Conservation (phyloP, 2,113 vertebrate genomes). For the Campylomormyrus numenius region DNA sequence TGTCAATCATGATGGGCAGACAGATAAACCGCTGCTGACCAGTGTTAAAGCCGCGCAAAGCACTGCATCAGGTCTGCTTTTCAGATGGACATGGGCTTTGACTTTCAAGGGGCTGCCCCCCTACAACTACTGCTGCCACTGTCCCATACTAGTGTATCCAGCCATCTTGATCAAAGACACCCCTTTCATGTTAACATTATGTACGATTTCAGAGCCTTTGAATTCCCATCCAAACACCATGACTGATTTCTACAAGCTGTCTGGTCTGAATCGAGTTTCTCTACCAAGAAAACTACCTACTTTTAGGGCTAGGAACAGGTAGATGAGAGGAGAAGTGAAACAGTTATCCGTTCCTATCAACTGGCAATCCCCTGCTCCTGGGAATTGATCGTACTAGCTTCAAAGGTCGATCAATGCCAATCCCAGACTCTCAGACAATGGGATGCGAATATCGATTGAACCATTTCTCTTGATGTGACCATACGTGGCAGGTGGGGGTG, state of each 20-base stretch:
- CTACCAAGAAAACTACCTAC: neutral
- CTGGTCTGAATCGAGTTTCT: neutral
- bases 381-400: slow-evolving; percentile 15
- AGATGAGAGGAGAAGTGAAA: neutral
- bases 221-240: neutral
- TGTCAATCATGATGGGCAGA: neutral
- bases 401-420: slow-evolving; percentile 22
- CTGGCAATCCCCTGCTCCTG: neutral
- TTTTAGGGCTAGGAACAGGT: slow-evolving; percentile 5
- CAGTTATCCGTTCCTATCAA: slow-evolving; percentile 15
- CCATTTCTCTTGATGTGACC: slow-evolving; percentile 19
- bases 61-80: slow-evolving; percentile 13
- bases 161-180: neutral
- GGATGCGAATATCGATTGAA: slow-evolving; percentile 18
- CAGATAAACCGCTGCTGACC: slow-evolving; percentile 19
- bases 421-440: slow-evolving; percentile 18
- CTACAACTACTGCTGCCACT: neutral
- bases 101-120: slow-evolving; percentile 2
- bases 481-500: neutral
- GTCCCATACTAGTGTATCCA: slow-evolving; percentile 1
- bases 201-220: neutral
- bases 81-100: slow-evolving; percentile 33
- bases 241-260: neutral
- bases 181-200: neutral
- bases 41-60: slow-evolving; percentile 15